A percentile compares a stretch with the other conserved stretches of the same genome.
phyloP scores from a whole-genome alignment of 2,797 vertebrate species.

The Acrocephalus scirpaceus region DNA sequence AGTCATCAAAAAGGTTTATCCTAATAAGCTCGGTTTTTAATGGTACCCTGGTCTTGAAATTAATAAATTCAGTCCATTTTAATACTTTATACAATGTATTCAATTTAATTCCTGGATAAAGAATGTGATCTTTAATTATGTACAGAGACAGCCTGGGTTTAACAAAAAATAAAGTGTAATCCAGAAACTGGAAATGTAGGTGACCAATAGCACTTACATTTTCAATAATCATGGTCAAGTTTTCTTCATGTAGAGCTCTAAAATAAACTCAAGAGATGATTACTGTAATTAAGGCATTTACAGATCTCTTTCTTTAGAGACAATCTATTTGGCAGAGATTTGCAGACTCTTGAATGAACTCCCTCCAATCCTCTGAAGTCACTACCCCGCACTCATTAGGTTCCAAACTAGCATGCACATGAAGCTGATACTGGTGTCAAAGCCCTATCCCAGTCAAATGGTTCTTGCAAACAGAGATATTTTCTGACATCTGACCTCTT shows the following conservation, averaged over 20 bases:
- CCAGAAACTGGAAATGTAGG: conserved; percentile 18
- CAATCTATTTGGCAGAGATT: not conserved
- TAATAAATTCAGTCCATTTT: conserved; percentile 14
- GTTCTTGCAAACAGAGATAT: not conserved
- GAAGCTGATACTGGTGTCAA: not conserved
- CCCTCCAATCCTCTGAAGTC: not conserved
- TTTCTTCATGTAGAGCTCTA: conserved; percentile 33
- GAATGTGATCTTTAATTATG: not conserved
- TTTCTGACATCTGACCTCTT: not conserved
- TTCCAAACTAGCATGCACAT: not conserved
- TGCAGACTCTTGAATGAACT: not conserved
- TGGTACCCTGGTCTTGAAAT: not conserved
- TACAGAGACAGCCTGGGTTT: not conserved
- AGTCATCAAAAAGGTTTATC: not conserved
- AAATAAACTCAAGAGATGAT: conserved; percentile 46
- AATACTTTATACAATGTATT: conserved; percentile 2
- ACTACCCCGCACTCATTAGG: not conserved
- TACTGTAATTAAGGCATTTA: conserved; percentile 46
- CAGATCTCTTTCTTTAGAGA: conserved; percentile 16
- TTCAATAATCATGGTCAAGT: conserved; percentile 20
- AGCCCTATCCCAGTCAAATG: not conserved
- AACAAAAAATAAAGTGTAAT: conserved; percentile 21
- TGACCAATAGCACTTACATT: conserved; percentile 14
- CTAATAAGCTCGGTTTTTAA: not conserved
- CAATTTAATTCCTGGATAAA: conserved; percentile 34